These are phyloP conservation scores for Zoroaster sp. DNA, from an alignment of 53 echinoderm and acorn worm species.

Conservation along the genomic window DNA sequence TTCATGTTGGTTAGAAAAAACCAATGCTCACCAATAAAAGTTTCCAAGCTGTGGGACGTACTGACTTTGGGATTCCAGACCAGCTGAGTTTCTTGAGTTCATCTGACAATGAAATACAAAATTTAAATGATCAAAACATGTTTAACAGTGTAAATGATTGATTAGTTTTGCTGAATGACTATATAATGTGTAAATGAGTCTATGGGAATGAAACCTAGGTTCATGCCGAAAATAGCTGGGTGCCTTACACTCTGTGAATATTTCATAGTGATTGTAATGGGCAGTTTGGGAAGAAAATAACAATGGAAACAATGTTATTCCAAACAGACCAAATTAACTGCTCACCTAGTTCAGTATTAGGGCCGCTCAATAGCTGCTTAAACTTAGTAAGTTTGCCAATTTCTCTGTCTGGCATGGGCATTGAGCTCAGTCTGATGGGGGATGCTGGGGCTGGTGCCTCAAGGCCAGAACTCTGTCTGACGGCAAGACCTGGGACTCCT, in stretches of 20 bases:
- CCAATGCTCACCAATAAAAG: conserved; percentile 88
- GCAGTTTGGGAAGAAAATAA: too few relatives aligned
- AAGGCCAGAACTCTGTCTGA: conserved; percentile 38
- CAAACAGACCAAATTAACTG: neutral
- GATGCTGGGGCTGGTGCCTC: conserved; percentile 83
- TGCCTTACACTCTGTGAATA: too few relatives aligned
- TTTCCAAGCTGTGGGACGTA: conserved; percentile 94
- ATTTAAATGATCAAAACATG: too few relatives aligned
- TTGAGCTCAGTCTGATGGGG: conserved; percentile 72
- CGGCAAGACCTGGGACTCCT: conserved; percentile 35
- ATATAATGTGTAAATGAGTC: too few relatives aligned
- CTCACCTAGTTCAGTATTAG: conserved; percentile 93
- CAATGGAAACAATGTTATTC: too few relatives aligned
- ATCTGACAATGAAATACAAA: conserved; percentile 76
- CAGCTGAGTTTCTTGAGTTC: conserved; percentile 88
- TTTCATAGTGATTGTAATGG: too few relatives aligned
- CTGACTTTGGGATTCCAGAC: conserved; percentile 85
- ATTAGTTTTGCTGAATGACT: too few relatives aligned
- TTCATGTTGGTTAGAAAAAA: too few relatives aligned
- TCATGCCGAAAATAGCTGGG: too few relatives aligned
- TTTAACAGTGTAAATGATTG: too few relatives aligned
- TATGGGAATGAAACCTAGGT: too few relatives aligned
- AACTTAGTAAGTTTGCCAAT: conserved; percentile 77
- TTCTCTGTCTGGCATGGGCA: conserved; percentile 64
- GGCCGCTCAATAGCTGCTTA: conserved; percentile 74